Conservation (phyloP, 2,797 vertebrate species). For the Danio albolineatus region DNA sequence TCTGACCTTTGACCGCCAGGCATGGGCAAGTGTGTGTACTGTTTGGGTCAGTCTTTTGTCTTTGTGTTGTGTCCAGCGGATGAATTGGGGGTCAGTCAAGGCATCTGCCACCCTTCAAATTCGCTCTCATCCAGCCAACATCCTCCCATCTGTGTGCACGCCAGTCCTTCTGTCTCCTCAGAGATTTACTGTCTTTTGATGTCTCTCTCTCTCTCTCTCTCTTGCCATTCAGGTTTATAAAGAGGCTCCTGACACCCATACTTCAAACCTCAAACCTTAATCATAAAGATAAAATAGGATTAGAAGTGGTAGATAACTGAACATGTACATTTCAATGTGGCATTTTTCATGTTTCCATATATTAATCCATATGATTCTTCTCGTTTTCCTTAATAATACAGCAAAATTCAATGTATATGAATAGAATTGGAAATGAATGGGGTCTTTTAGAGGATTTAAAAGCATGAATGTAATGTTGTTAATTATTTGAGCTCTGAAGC, state of each 20-base stretch:
- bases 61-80: slow-evolving; percentile 74
- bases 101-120: slow-evolving; percentile 77
- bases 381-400: too few species aligned
- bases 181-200: slow-evolving; percentile 30
- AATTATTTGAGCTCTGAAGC: too few species aligned
- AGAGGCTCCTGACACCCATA: slow-evolving; percentile 7
- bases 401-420: too few species aligned
- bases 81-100: slow-evolving; percentile 77
- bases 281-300: neutral
- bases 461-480: too few species aligned
- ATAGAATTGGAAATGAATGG: too few species aligned
- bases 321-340: neutral
- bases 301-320: neutral
- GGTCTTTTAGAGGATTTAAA: too few species aligned
- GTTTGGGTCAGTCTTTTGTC: slow-evolving; percentile 69
- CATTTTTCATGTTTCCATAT: neutral
- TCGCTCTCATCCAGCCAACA: slow-evolving; percentile 68
- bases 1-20: slow-evolving; percentile 72
- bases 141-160: slow-evolving; percentile 77
- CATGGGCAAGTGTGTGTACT: slow-evolving; percentile 76
- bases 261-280: slow-evolving; percentile 13
- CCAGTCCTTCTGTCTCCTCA: slow-evolving; percentile 74
- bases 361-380: too few species aligned
- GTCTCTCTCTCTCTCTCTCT: neutral
- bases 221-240: slow-evolving; percentile 11